These are phyloP conservation scores for Drosophila insularis DNA, from an alignment of 1,140 invertebrate species.

Conservation along the genomic window DNA sequence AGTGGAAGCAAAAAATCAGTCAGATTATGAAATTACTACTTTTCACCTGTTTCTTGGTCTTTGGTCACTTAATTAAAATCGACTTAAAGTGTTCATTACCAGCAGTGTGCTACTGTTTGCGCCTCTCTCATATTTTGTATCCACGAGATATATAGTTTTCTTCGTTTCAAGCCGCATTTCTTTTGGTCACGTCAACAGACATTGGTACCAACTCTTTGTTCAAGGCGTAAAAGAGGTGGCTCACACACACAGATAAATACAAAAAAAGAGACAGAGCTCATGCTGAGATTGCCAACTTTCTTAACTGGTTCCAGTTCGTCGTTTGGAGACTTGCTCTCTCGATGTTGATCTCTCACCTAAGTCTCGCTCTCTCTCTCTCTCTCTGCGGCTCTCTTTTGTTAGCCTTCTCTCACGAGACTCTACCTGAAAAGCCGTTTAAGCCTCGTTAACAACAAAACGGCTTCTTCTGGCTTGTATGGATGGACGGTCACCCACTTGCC, in stretches of 20 bases:
- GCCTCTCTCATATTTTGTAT: conserved; percentile 67
- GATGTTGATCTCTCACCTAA: not conserved
- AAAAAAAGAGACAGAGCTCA: conserved; percentile 24
- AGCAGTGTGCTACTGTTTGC: conserved; percentile 66
- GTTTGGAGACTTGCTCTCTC: conserved; percentile 39
- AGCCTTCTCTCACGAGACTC: conserved; percentile 18
- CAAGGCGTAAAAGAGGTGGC: conserved; percentile 74
- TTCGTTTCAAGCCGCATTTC: conserved; percentile 58
- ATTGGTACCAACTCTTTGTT: conserved; percentile 35
- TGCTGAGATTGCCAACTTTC: conserved; percentile 24
- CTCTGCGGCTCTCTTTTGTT: not conserved
- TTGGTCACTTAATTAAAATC: conserved; percentile 78
- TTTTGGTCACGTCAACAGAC: conserved; percentile 70
- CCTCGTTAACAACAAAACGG: conserved; percentile 79
- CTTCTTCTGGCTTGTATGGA: conserved; percentile 66
- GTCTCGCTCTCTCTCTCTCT: conserved; percentile 15
- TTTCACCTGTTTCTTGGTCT: conserved; percentile 47
- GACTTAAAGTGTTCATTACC: conserved; percentile 82
- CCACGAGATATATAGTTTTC: conserved; percentile 63
- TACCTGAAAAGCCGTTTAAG: conserved; percentile 71
- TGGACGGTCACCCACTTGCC: conserved; percentile 32
- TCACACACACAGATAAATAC: conserved; percentile 29
- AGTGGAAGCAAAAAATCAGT: not conserved
- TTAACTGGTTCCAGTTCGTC: conserved; percentile 68
- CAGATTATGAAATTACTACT: not conserved